Base-by-base conservation (phyloP, 1,140 invertebrate species). In the Drosophila asahinai region DNA sequence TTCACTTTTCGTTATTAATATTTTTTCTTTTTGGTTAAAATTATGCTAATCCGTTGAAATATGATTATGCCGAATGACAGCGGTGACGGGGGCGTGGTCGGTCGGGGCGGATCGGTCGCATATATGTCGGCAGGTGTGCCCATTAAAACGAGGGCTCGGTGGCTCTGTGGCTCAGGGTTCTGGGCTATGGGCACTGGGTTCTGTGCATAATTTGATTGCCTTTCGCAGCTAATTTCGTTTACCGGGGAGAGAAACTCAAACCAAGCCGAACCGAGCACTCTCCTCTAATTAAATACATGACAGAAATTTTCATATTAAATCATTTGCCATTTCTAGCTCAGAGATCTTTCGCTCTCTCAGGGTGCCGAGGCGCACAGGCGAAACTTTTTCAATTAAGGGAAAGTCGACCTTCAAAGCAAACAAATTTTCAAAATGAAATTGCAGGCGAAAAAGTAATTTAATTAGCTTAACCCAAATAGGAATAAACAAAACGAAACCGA, bases 1-100 rank as follows among this genome's bases (percentile, higher is more conserved):
- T 90, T 90, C 86, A 90, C 86, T 91, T 90, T 90, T 90, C 86
- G 89, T 90, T 90, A 90, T 90, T 80, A 91, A 90, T 90, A 86
- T 87, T 84, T 68, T 77, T 63, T 73, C 45, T 57, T 73, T 60
- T 61, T 6, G 68, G 61, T 86, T 81, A 87, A 89, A 89, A 89
- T 89, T 90, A 90, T 90, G 86, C 86, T 90, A 90, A 90, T 90
- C 86, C 86, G 86, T 90, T 90, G 86, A 90, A 90, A 90, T 90
- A 90, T 90, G 86, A 90, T 90, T 91, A 90, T 90, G 86, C 82
- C 86, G 89, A 86, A 80, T 91, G 86, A 90, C 86, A 89, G 77
- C 84, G 72, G 84, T 11, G 33, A 79, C 48, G 63, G 55, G 30
- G 43, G 72, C 73, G 58, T 74, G 71, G 71, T 25, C 15, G 40